phyloP scores from a whole-genome alignment of 2,888 invertebrate species.

The Xestobium rufovillosum region DNA sequence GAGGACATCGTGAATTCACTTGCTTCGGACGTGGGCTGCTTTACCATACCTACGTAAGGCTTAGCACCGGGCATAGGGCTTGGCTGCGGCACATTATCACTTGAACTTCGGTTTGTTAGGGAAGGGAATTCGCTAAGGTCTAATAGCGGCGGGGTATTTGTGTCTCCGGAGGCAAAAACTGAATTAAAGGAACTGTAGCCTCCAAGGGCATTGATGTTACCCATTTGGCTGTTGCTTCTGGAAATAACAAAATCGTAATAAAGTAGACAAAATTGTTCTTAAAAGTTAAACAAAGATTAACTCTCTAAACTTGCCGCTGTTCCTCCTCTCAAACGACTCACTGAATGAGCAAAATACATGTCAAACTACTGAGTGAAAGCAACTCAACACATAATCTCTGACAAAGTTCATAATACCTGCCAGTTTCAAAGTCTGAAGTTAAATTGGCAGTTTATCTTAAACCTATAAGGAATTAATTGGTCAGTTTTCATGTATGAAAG shows the following conservation, averaged over 20 bases:
- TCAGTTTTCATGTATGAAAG: too few species aligned
- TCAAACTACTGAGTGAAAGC: too few species aligned
- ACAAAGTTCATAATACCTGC: too few species aligned
- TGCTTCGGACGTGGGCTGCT: constrained; percentile 86
- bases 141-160: constrained; percentile 70
- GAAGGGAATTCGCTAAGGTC: constrained; percentile 92
- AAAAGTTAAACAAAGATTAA: too few species aligned
- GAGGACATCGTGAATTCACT: constrained; percentile 96
- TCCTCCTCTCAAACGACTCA: too few species aligned
- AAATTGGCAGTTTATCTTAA: too few species aligned
- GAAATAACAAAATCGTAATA: constrained; percentile 26
- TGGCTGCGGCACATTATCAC: constrained; percentile 65
- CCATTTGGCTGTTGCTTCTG: constrained; percentile 53
- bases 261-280: too few species aligned
- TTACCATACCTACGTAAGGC: constrained; percentile 94
- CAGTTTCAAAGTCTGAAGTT: too few species aligned
- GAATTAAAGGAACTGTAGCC: constrained; percentile 60
- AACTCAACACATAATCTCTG: too few species aligned
- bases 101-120: constrained; percentile 66
- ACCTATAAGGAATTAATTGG: too few species aligned
- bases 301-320: too few species aligned
- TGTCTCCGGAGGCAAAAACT: constrained; percentile 62
- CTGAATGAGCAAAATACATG: too few species aligned
- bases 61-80: constrained; percentile 85
- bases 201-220: constrained; percentile 58